Percentiles rank a stretch among this genome's conserved stretches.
Evolutionary conservation across 2,888 invertebrate species (phyloP).

Genomic region (Selenia dentaria): DNA sequence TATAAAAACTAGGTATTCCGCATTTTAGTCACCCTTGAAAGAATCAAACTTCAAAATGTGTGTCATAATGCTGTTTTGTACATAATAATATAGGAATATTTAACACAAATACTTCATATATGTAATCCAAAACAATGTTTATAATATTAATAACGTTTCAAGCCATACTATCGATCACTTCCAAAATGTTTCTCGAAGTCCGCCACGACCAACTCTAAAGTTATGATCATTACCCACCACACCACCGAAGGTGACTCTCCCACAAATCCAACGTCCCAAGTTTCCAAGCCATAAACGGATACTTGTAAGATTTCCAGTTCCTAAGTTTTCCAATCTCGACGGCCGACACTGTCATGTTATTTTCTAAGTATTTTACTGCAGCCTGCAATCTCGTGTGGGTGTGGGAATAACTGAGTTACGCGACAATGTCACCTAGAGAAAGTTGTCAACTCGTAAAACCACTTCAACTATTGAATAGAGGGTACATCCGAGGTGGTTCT

Average conservation of each 20-base stretch:
- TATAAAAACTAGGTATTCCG: too few species aligned
- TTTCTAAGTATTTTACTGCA: conserved; percentile 66
- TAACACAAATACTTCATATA: too few species aligned
- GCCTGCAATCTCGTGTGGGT: conserved; percentile 48
- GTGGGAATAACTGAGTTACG: conserved; percentile 29
- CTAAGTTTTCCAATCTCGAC: conserved; percentile 64
- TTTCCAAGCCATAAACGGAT: conserved; percentile 53
- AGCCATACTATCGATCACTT: too few species aligned
- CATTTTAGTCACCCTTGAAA: too few species aligned
- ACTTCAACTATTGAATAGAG: conserved; percentile 33
- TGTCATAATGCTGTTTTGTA: too few species aligned
- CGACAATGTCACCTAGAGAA: conserved; percentile 38
- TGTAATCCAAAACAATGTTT: too few species aligned
- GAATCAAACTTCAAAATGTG: too few species aligned
- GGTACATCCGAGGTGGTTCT: conserved; percentile 24
- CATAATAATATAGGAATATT: too few species aligned
- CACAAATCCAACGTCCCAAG: conserved; percentile 43
- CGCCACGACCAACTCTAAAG: conserved; percentile 5
- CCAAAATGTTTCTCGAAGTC: not conserved
- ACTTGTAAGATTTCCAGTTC: conserved; percentile 31
- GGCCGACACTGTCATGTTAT: conserved; percentile 60
- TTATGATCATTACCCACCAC: conserved; percentile 43
- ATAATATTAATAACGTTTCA: too few species aligned
- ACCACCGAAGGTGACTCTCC: conserved; percentile 43
- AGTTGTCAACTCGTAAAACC: conserved; percentile 34